These are phyloP conservation scores for Apamea sordens DNA, from an alignment of 2,888 invertebrate species.

Conservation along the genomic window DNA sequence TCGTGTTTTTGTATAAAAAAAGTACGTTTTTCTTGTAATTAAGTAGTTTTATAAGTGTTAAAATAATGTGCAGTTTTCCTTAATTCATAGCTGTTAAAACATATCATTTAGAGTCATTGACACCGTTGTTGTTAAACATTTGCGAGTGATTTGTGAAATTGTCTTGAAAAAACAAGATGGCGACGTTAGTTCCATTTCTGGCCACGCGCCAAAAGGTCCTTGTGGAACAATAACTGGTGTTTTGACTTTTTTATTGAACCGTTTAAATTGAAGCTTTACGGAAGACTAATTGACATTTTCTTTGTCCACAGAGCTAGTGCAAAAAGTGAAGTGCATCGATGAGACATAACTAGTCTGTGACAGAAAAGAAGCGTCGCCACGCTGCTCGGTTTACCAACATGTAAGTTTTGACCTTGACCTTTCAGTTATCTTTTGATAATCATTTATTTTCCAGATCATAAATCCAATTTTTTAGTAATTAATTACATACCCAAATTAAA, in stretches of 20 bases:
- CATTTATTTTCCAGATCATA: not conserved
- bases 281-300: constrained; percentile 34
- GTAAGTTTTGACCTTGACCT: constrained; percentile 75
- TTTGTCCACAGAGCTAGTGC: constrained; percentile 80
- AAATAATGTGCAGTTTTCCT: not conserved
- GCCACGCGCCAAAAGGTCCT: not conserved
- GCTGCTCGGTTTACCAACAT: constrained; percentile 82
- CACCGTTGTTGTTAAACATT: too few species aligned
- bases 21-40: constrained; percentile 13
- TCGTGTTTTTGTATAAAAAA: constrained; percentile 37
- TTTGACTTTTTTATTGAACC: not conserved
- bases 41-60: not conserved
- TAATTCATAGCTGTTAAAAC: not conserved
- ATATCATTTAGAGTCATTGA: too few species aligned
- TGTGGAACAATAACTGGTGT: not conserved
- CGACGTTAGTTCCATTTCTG: not conserved
- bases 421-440: not conserved
- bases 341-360: constrained; percentile 78
- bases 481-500: not conserved
- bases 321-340: constrained; percentile 82
- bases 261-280: not conserved
- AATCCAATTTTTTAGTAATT: not conserved
- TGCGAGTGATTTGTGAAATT: not conserved
- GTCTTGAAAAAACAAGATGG: not conserved
- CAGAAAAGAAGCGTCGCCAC: constrained; percentile 79